These are phyloP conservation scores for Drosophila ogumai DNA, from an alignment of 1,140 invertebrate genomes.

Conservation along the genomic window DNA sequence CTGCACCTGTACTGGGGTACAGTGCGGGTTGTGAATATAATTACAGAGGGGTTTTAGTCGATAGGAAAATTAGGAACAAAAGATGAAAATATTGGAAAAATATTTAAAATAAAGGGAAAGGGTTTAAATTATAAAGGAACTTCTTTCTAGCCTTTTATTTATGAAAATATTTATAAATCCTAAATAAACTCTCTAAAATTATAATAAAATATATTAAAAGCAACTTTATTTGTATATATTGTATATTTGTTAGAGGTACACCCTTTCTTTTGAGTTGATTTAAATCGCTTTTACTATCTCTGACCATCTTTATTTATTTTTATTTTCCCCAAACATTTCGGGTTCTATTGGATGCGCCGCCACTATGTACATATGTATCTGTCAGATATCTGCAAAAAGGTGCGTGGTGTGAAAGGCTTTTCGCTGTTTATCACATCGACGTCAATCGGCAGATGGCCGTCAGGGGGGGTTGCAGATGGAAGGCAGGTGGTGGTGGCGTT, in stretches of 20 bases:
- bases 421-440: constrained; percentile 47
- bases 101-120: too few relatives aligned
- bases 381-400: constrained; percentile 29
- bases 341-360: constrained; percentile 1
- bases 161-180: too few relatives aligned
- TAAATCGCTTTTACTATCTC: too few relatives aligned
- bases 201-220: too few relatives aligned
- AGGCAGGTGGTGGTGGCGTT: constrained; percentile 11
- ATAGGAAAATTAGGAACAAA: too few relatives aligned
- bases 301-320: background rate
- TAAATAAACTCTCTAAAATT: too few relatives aligned
- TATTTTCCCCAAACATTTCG: background rate
- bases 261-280: too few relatives aligned
- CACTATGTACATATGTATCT: constrained; percentile 29
- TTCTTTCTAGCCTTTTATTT: too few relatives aligned
- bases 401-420: constrained; percentile 45
- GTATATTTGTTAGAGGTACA: too few relatives aligned
- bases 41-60: background rate
- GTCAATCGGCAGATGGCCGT: constrained; percentile 40
- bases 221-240: too few relatives aligned
- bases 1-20: constrained; percentile 21
- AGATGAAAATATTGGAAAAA: too few relatives aligned
- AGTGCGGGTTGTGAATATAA: constrained; percentile 2
- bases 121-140: too few relatives aligned
- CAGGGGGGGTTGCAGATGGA: constrained; percentile 5